These are phyloP conservation scores for Desoria tigrina DNA, from an alignment of 2,888 invertebrate species.

Conservation along the genomic window DNA sequence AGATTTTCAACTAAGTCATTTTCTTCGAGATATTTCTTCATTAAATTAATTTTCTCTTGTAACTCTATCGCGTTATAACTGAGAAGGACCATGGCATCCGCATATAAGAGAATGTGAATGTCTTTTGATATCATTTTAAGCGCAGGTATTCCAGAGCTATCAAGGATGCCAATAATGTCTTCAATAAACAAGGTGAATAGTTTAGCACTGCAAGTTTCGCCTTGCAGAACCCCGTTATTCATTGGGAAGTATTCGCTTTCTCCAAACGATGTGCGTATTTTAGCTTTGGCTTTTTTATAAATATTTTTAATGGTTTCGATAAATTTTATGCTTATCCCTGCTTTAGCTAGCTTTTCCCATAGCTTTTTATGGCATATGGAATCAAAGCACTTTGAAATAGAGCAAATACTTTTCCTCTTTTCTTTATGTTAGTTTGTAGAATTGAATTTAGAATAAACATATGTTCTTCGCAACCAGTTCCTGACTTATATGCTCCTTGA, in stretches of 20 bases:
- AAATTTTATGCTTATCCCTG: constrained; percentile 29
- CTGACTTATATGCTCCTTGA: constrained; percentile 51
- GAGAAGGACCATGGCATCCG: constrained; percentile 34
- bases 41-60: constrained; percentile 24
- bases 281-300: constrained; percentile 20
- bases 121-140: constrained; percentile 6
- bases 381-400: constrained; percentile 43
- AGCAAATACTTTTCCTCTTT: constrained; percentile 39
- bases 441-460: constrained; percentile 45
- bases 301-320: constrained; percentile 26
- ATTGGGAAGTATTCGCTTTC: constrained; percentile 19
- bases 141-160: constrained; percentile 5
- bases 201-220: constrained; percentile 25
- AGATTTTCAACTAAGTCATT: constrained; percentile 23
- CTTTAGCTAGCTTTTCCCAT: constrained; percentile 27
- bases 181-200: constrained; percentile 31
- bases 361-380: constrained; percentile 22
- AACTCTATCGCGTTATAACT: constrained; percentile 14
- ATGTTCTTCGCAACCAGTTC: constrained; percentile 46
- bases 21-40: constrained; percentile 19
- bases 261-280: background rate
- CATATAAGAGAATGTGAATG: constrained; percentile 26
- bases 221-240: constrained; percentile 31
- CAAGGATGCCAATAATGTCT: constrained; percentile 21
- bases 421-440: constrained; percentile 25